A percentile compares a stretch with the other conserved stretches of the same genome.
phyloP scores from a whole-genome alignment of 1,140 invertebrate species.

The Holotrichia oblita region DNA sequence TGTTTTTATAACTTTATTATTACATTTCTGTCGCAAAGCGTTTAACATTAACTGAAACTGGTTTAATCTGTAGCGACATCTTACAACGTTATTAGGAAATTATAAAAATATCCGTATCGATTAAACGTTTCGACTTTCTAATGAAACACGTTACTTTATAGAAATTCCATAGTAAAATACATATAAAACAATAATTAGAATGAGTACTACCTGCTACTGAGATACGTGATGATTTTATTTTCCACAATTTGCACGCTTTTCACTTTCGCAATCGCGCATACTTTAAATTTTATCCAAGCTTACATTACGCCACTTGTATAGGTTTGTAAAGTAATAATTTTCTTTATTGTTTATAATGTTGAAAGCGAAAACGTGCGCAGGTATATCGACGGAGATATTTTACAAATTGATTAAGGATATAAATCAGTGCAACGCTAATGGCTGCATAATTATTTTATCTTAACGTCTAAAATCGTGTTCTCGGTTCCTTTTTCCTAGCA shows the following conservation, averaged over 20 bases:
- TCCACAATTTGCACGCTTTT: background rate
- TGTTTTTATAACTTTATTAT: too few species aligned
- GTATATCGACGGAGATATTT: too few species aligned
- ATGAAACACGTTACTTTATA: background rate
- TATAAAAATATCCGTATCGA: background rate
- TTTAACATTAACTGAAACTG: background rate
- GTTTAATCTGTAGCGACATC: conserved; percentile 2
- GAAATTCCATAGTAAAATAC: background rate
- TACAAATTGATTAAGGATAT: background rate
- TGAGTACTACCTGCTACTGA: background rate
- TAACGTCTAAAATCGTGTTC: background rate
- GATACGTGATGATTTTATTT: background rate
- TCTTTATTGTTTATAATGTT: background rate
- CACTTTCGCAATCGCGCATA: background rate
- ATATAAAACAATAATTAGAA: background rate
- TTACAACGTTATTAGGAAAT: background rate
- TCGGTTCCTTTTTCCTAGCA: background rate
- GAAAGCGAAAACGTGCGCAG: background rate
- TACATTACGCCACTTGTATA: background rate
- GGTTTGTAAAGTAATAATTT: background rate
- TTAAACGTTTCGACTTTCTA: conserved; percentile 7
- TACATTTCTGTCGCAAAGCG: too few species aligned
- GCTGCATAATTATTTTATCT: background rate
- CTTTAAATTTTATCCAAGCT: background rate
- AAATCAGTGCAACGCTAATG: background rate